phyloP scores from a whole-genome alignment of 2,113 vertebrate genomes.

The Anolis sagrei region DNA sequence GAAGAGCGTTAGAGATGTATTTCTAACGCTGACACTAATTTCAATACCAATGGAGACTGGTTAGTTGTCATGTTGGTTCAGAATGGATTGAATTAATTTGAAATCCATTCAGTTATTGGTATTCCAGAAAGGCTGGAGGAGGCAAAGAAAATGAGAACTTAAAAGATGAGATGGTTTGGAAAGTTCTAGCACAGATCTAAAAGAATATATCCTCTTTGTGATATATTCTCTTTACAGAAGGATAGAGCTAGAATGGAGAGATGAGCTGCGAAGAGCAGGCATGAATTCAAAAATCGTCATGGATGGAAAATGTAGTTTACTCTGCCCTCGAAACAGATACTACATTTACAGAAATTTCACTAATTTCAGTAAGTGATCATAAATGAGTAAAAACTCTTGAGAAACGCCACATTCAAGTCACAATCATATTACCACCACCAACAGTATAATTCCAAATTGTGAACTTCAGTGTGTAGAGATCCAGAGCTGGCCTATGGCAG shows the following conservation, averaged over 20 bases:
- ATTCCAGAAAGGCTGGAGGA: too few relatives aligned
- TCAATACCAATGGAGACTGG: neutral
- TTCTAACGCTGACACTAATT: neutral
- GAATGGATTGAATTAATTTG: too few relatives aligned
- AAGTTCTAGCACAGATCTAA: neutral
- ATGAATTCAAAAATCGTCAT: neutral
- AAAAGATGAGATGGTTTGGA: too few relatives aligned
- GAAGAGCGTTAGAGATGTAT: neutral
- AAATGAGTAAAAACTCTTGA: too few relatives aligned
- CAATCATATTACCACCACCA: neutral
- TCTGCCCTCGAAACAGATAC: neutral
- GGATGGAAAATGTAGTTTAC: neutral
- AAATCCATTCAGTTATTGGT: too few relatives aligned
- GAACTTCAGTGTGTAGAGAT: neutral
- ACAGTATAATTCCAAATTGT: accelerated
- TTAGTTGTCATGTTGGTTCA: neutral
- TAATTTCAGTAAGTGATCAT: too few relatives aligned
- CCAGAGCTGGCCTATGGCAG: neutral
- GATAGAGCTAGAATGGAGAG: neutral
- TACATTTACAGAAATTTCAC: too few relatives aligned
- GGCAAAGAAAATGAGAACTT: too few relatives aligned
- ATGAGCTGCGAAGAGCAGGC: neutral
- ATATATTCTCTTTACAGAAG: neutral
- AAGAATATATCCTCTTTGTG: neutral
- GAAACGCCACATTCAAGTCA: neutral